Percentiles rank a stretch among this genome's conserved stretches.
Evolutionary conservation across 2,888 invertebrate genomes (phyloP).

Genomic region (Papilio gigon): DNA sequence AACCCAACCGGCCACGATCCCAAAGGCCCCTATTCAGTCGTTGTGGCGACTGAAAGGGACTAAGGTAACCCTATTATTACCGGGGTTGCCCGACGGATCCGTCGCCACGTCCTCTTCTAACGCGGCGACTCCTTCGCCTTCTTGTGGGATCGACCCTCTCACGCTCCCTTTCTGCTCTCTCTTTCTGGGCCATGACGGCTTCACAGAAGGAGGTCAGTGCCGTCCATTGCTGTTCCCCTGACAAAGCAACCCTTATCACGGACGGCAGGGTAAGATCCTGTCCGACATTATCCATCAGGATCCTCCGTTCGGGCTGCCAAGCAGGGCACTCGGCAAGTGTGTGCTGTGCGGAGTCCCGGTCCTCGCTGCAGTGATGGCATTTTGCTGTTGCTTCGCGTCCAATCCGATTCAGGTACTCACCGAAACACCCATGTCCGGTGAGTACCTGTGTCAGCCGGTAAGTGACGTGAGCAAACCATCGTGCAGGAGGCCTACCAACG

Average conservation of each 20-base stretch:
- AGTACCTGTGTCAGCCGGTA: no score
- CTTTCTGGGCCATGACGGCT: slow-evolving; percentile 30
- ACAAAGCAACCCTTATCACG: not conserved
- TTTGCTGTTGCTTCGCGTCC: slow-evolving; percentile 5
- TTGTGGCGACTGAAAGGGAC: no score
- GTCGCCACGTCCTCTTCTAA: no score
- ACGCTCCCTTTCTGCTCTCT: slow-evolving; percentile 20
- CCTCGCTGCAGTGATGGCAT: slow-evolving; percentile 25
- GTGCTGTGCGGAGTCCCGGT: slow-evolving; percentile 33
- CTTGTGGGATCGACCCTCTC: not conserved
- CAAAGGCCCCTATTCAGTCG: no score
- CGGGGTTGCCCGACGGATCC: no score
- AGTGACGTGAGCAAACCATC: no score
- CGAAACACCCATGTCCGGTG: no score
- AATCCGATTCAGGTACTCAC: slow-evolving; percentile 24
- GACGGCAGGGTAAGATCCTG: not conserved
- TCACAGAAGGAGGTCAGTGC: slow-evolving; percentile 35
- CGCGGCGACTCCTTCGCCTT: no score
- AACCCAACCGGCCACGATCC: no score
- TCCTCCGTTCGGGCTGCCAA: slow-evolving; percentile 27
- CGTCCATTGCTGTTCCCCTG: not conserved
- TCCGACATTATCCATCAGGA: not conserved
- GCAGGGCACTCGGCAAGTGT: slow-evolving; percentile 26
- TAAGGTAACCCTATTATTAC: no score
- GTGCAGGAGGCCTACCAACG: no score